Evolutionary conservation across 2,797 vertebrate species (phyloP), one percentile per base, ranked within the genome.

Genomic region (Anguilla pacifica): DNA sequence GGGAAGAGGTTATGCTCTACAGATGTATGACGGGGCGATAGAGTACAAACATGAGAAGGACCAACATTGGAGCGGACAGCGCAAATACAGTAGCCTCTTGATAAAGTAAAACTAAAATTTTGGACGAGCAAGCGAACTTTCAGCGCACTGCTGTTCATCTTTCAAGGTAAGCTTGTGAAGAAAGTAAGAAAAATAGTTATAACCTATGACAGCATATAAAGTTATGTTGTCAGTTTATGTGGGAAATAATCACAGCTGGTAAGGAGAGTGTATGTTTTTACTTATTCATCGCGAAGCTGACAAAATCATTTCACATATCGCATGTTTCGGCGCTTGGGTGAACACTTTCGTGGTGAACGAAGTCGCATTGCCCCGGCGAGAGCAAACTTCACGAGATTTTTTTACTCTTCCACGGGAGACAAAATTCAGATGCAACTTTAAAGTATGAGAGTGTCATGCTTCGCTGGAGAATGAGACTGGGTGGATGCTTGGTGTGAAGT

Each of bases 61-160:
- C 87, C 70, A 89, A 91, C 87, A 95, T 94, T 93, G 94, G 92
- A 93, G 92, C 55, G 86, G 67, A 31, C 61, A 79, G 17, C 61
- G 53, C 70, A 79, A 53, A 57, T 77, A 51, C 86, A 59, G 77
- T 17, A 88, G 64, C 86, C 67, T 84, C 49, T 86, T 49, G 88
- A 93, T 94, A 91, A 94, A 95, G 93, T 94, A 92, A 88, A 91
- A 86, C 87, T 87, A 89, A 91, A 64, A 61, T 89, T 89, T 85
- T 87, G 89, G 90, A 35, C 89, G 39, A 72, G 64, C 77, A 28
- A 83, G 67, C 64, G 17, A 61, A 88, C 83, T 87, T 86, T 91
- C 46, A 77, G 91, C 87, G 82, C 77, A 89, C 53, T 91, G 83
- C 83, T 10, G 39, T 85, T 88, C 83, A 74, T 39, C 53, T 46